Evolutionary conservation across 2,113 vertebrate genomes (phyloP), one percentile per base, ranked within the genome.

Genomic region (Cranoglanis bouderius): DNA sequence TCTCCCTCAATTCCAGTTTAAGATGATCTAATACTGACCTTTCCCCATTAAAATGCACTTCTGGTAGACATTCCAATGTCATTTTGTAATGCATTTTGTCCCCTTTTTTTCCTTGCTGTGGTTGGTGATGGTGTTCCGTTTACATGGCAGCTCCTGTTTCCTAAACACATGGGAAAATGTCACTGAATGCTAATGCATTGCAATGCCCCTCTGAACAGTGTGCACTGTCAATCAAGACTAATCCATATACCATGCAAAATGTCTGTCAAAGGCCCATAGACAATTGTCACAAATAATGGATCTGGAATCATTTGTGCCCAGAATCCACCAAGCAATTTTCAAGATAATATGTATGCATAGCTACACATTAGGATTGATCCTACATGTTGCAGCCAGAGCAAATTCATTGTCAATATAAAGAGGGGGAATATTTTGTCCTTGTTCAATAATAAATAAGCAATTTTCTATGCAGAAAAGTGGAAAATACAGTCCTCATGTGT

Each of bases 111-210:
- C 93, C 92, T 93, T 88, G 91, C 93, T 85, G 82, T 91, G 90
- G 88, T 49, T 82, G 67, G 12, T 91, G 84, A 85, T 92, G 85
- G 83, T 83, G 91, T 92, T 93, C 92, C 94, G 93, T 95, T 94
- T 94, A 94, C 93, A 94, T 90, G 90, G 87, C 92, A 86, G 85
- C 92, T 86, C 83, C 78, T 85, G 91, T 91, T 92, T 93, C 86
- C 87, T 90, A 89, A 89, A 90, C 82, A 85, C 92, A 93, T 84
- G 90, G 87, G 90, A 91, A 95, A 95, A 95, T 95, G 94, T 95
- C 94, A 95, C 55, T 67, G 93, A 93, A 95, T 96, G 91, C 94
- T 94, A 95, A 95, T 95, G 85, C 84, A 35, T 77, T 40, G 51
- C 94, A 93, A 93, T 90, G 91, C 91, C 91, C 91, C 90, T 90